Base-by-base conservation (phyloP, 2,888 invertebrate species). In the Pseudanteris insignis region DNA sequence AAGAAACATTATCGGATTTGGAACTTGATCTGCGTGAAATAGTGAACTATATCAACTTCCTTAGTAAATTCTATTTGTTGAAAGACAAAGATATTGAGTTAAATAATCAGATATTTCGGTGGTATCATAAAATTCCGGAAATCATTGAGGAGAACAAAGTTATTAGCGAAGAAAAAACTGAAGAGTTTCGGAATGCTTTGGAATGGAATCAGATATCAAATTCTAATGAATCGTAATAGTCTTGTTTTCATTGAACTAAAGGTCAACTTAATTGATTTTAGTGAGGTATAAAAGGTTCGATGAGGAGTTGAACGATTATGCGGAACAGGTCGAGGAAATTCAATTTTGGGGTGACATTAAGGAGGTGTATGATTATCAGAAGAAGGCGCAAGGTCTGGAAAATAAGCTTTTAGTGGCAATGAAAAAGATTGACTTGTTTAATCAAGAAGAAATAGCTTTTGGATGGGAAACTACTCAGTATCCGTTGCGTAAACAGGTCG, bases 371-470 rank as follows among this genome's bases (percentile, higher is more conserved):
- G 89, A 88, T 74, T 96, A 97, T 75, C 88, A 93, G 55, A 86
- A 87, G 44, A 89, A 90, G 62, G 90, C 94, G 0, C 86, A 86
- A 33, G 83, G 85, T 36, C 81, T 97, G 41, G 92, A 95, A 76
- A 86, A 87, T 54, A 86, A 86, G 83, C 84, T 94, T 62, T 81
- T 87, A 36, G 78, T 82, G 2, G 96, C 94, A 1, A 86, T 92
- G 81, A 86, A 87, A 44, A 88, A 87, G 67, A 93, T 96, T 63
- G 93, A 95, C 71, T 87, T 88, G 58, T 94, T 97, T 69, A 97
- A 97, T 77, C 90, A 90, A 76, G 96, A 97, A 78, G 97, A 97
- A 77, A 81, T 84, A 0, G 86, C 93, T 0, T 96, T 91, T 75
- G 91, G 90, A n/a, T 96, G 91, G 88, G 92, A 94, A 71, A 81